phyloP scores from a whole-genome alignment of 2,113 vertebrate genomes.

The Tor tambroides region DNA sequence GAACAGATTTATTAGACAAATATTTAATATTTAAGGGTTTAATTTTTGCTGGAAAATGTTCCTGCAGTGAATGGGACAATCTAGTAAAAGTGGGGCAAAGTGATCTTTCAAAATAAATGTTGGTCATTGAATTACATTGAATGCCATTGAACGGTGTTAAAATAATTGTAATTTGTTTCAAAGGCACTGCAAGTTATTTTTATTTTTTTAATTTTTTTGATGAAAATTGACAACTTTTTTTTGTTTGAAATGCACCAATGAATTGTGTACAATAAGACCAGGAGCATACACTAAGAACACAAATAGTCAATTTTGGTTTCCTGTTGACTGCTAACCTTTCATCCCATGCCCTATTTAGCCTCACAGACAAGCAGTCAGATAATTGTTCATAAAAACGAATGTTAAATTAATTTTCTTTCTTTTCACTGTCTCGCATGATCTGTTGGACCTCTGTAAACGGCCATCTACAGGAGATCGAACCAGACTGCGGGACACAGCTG shows the following conservation, averaged over 20 bases:
- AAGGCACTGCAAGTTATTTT: too few species aligned
- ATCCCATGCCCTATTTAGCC: neutral
- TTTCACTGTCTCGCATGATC: neutral
- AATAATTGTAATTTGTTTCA: too few species aligned
- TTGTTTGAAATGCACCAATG: too few species aligned
- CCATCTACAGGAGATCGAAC: conserved; percentile 90
- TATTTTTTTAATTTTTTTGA: too few species aligned
- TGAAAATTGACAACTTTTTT: too few species aligned
- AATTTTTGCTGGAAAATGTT: neutral
- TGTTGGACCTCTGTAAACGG: neutral
- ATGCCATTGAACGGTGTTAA: too few species aligned
- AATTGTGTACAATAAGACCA: too few species aligned
- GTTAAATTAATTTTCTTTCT: neutral
- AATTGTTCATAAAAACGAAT: neutral
- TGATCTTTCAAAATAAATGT: too few species aligned
- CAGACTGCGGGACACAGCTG: conserved; percentile 92
- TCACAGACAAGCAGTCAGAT: neutral
- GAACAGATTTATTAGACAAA: too few species aligned
- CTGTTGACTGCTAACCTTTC: neutral
- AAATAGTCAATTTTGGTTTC: neutral
- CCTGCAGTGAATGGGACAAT: neutral
- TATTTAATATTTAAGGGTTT: too few species aligned
- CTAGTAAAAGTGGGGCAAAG: neutral
- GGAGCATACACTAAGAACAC: too few species aligned
- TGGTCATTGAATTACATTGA: too few species aligned